Conservation (phyloP, 2,888 invertebrate species). For the Protophormia terraenovae region DNA sequence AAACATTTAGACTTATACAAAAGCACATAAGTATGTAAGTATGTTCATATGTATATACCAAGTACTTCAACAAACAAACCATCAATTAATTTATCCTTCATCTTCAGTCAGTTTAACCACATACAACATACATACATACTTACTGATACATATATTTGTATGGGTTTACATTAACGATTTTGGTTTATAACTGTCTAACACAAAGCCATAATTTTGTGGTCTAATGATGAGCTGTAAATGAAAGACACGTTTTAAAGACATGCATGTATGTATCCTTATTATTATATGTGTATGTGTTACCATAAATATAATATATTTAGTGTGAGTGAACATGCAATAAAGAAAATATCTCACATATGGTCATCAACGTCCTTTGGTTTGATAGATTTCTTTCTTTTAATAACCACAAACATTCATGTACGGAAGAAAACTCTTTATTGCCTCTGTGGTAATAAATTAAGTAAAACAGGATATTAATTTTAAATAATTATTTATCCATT, state of each 20-base stretch:
- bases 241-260: background rate
- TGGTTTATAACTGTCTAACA: background rate
- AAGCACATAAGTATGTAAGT: no score
- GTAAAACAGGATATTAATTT: background rate
- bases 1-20: background rate
- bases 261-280: background rate
- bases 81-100: slow-evolving; percentile 41
- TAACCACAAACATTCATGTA: background rate
- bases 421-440: background rate
- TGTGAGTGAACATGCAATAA: background rate
- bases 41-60: background rate
- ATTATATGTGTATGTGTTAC: background rate
- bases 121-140: background rate
- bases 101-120: background rate
- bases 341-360: background rate
- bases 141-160: background rate
- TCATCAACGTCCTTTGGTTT: background rate
- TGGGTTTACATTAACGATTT: slow-evolving; percentile 6
- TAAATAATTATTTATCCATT: background rate
- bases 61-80: slow-evolving; percentile 4
- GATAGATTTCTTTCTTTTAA: background rate
- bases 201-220: slow-evolving; percentile 18
- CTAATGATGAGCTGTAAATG: background rate
- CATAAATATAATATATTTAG: background rate
- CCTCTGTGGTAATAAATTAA: background rate